A percentile compares a stretch with the other conserved stretches of the same genome.
These are phyloP conservation scores for Thaumatotibia leucotreta DNA, from an alignment of 1,140 invertebrate genomes.

Conservation along the genomic window DNA sequence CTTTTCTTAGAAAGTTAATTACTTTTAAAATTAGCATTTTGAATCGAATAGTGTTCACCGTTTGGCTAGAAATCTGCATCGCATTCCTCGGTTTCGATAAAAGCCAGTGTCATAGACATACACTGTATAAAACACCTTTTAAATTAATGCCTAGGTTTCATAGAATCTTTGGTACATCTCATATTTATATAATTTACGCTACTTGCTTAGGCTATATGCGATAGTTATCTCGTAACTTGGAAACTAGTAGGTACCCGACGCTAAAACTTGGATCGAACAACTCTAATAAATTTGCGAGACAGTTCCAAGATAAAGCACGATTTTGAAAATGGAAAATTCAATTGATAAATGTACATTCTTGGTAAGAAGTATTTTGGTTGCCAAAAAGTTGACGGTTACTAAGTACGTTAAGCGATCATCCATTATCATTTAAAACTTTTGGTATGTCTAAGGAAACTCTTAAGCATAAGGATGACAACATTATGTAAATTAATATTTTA, in stretches of 20 bases:
- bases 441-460: neutral
- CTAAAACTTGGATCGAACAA: neutral
- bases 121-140: too few species aligned
- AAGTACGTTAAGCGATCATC: neutral
- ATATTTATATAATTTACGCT: too few species aligned
- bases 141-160: too few species aligned
- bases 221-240: neutral
- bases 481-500: too few species aligned
- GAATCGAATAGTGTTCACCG: too few species aligned
- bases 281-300: neutral
- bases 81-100: too few species aligned
- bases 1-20: too few species aligned
- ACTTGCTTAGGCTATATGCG: neutral
- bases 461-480: neutral
- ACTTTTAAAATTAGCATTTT: too few species aligned
- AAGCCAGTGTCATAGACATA: too few species aligned
- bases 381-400: neutral
- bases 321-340: neutral
- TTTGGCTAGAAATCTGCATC: too few species aligned
- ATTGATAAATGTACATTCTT: neutral
- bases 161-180: too few species aligned
- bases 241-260: neutral
- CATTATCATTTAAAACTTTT: neutral
- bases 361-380: neutral
- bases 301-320: neutral